Percentiles rank a stretch among this genome's conserved stretches.
phyloP scores from a whole-genome alignment of 2,888 invertebrate genomes.

The Amiota mariae region DNA sequence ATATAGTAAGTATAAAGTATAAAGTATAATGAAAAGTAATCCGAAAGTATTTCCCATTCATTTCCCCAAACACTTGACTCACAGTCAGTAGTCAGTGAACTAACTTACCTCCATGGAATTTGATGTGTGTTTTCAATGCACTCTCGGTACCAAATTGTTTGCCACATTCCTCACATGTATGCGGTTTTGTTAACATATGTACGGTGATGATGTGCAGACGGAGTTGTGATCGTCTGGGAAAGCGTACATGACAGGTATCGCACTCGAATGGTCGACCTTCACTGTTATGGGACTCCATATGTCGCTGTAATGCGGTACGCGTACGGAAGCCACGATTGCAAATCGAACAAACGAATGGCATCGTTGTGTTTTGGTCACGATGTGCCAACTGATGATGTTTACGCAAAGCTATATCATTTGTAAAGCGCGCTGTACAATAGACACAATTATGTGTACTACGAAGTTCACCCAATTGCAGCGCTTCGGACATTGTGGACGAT shows the following conservation, averaged over 20 bases:
- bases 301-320: conserved; percentile 67
- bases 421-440: conserved; percentile 64
- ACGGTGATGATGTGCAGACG: conserved; percentile 69
- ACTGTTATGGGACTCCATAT: conserved; percentile 69
- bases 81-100: too few species aligned
- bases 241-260: conserved; percentile 61
- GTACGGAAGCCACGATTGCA: conserved; percentile 68
- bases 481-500: conserved; percentile 54
- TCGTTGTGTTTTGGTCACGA: conserved; percentile 53
- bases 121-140: conserved; percentile 68
- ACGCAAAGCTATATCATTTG: conserved; percentile 63
- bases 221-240: conserved; percentile 66
- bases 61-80: too few species aligned
- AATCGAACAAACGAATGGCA: conserved; percentile 65
- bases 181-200: conserved; percentile 66
- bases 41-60: too few species aligned
- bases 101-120: conserved; percentile 67
- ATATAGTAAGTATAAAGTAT: background rate
- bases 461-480: conserved; percentile 47
- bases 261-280: conserved; percentile 70
- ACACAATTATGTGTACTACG: conserved; percentile 60
- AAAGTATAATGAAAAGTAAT: background rate
- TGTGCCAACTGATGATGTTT: conserved; percentile 67
- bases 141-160: conserved; percentile 70
- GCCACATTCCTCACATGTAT: conserved; percentile 66